A percentile compares a stretch with the other conserved stretches of the same genome.
Conservation (phyloP, 1,140 invertebrate species). For the Diachasma alloeum region DNA sequence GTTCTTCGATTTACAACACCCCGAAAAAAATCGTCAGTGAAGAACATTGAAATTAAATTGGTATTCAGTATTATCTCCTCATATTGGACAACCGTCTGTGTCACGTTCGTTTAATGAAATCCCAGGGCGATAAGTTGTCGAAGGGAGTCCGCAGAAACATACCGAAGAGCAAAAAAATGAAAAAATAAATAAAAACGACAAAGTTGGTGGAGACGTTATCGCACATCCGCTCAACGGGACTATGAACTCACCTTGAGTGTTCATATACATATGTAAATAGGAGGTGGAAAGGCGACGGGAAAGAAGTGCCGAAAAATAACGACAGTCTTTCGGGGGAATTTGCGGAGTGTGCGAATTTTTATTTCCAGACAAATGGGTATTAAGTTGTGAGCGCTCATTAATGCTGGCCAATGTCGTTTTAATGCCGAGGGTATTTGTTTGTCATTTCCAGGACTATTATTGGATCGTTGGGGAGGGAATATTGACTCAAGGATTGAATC, state of each 20-base stretch:
- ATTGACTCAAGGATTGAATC: too few species aligned
- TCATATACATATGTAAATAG: slow-evolving; percentile 1
- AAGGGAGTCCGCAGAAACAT: not conserved
- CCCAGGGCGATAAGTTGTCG: not conserved
- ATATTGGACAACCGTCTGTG: not conserved
- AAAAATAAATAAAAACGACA: not conserved
- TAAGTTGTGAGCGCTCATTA: not conserved
- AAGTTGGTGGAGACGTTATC: slow-evolving; percentile 22
- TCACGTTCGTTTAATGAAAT: not conserved
- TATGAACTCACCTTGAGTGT: slow-evolving; percentile 23
- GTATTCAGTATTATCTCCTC: not conserved
- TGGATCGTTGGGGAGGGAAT: not conserved
- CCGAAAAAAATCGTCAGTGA: not conserved
- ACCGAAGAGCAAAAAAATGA: not conserved
- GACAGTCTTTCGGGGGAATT: not conserved
- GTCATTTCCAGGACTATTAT: not conserved
- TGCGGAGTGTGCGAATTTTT: not conserved
- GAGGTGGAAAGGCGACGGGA: not conserved
- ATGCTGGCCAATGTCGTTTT: not conserved
- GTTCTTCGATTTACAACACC: not conserved
- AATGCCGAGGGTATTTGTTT: not conserved
- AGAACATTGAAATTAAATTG: not conserved
- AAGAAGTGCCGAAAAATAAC: not conserved
- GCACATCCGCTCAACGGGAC: slow-evolving; percentile 27
- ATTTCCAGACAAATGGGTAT: not conserved